Evolutionary conservation across 2,113 vertebrate species (phyloP), one percentile per base, ranked within the genome.

Genomic region (Nothocercus nigrocapillus): DNA sequence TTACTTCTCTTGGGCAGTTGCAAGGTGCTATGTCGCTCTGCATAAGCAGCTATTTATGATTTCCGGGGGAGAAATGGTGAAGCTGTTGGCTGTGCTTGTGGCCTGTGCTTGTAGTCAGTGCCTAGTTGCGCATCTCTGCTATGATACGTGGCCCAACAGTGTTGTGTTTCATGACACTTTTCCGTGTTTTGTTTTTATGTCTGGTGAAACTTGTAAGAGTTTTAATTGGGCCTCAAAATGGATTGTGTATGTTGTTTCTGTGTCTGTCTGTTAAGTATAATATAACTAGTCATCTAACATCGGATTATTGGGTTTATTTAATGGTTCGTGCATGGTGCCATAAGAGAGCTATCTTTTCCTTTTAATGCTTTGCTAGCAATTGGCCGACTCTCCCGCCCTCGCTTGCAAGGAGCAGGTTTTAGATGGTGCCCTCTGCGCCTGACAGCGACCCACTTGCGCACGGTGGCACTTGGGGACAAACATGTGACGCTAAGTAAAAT

Each of bases 21-120:
- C 8, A 5, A 6, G 3, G 17, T 12, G 7, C 24, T 14, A 28
- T 2, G 20, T 8, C 22, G 84, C 53, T 76, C 0, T 1, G 72
- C 30, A n/a, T 24, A 15, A 34, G 45, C 56, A 36, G 54, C 19
- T 0, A 0, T 11, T 44, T 24, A 42, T 16, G 21, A 4, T 74
- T 70, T 79, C 62, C 32, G 36, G 32, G 40, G 64, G 4, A 81
- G 56, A 62, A 32, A 7, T 20, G 15, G 70, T 36, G 0, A 9
- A 75, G 45, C 30, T 42, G 63, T 85, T 30, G 40, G 45, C 62
- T 38, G 92, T 7, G 54, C 21, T 80, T n/a, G 40, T 42, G 68
- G 69, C 67, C 42, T 67, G 87, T 28, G 4, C 38, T 79, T 19
- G 0, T 3, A 4, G 47, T 15, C 61, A 24, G 0, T 1, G 5